These are phyloP conservation scores for Bothrops jararaca DNA, from an alignment of 2,113 vertebrate genomes.

Conservation along the genomic window DNA sequence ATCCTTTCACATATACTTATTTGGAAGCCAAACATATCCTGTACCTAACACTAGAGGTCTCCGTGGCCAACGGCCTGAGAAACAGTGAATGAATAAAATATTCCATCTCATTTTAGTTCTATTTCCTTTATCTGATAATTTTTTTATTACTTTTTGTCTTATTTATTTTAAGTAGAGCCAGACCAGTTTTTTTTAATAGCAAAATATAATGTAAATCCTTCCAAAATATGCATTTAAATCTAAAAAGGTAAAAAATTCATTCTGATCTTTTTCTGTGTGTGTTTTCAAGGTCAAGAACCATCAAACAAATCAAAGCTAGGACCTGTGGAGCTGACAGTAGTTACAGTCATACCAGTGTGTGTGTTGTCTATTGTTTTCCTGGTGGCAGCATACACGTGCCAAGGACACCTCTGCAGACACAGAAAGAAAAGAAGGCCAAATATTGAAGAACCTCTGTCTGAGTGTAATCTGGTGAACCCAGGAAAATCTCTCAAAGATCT, in stretches of 20 bases:
- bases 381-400: conserved; percentile 67
- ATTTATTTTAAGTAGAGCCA: background rate
- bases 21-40: background rate
- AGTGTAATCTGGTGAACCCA: conserved; percentile 74
- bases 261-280: conserved; percentile 7
- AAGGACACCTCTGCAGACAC: conserved; percentile 68
- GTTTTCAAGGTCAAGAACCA: conserved; percentile 42
- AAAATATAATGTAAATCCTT: background rate
- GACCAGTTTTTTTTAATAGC: background rate
- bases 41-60: background rate
- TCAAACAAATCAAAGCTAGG: conserved; percentile 57
- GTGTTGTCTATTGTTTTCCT: conserved; percentile 72
- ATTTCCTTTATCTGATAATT: background rate
- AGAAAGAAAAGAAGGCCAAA: conserved; percentile 70
- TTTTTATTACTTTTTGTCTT: background rate
- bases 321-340: conserved; percentile 65
- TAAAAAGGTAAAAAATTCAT: background rate
- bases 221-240: background rate
- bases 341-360: conserved; percentile 78
- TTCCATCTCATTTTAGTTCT: background rate
- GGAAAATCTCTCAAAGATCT: conserved; percentile 90
- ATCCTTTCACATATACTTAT: background rate
- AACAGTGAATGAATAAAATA: background rate
- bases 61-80: background rate
- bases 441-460: conserved; percentile 82